These are phyloP conservation scores for Peromyscus leucopus DNA, from an alignment of 2,113 vertebrate genomes.

Conservation along the genomic window DNA sequence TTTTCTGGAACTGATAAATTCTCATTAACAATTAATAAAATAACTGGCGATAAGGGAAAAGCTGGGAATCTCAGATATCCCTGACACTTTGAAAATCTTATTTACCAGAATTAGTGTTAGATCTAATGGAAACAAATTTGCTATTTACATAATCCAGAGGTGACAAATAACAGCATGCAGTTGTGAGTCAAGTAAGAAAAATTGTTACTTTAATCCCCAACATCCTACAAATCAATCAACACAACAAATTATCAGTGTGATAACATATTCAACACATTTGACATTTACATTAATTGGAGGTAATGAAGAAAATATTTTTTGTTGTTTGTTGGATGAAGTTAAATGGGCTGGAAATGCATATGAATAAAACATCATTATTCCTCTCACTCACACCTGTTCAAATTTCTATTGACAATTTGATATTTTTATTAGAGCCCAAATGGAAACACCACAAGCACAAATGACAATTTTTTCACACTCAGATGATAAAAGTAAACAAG, in stretches of 20 bases:
- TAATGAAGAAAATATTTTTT: conserved; percentile 91
- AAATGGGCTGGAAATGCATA: conserved; percentile 88
- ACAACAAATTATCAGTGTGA: conserved; percentile 83
- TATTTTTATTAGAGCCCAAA: conserved; percentile 86
- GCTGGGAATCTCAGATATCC: conserved; percentile 41
- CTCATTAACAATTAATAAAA: conserved; percentile 58
- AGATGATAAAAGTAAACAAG: conserved; percentile 79
- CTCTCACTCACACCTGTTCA: conserved; percentile 87
- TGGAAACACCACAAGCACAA: conserved; percentile 76
- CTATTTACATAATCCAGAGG: conserved; percentile 76
- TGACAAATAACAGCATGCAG: conserved; percentile 66
- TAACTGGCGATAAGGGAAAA: not conserved
- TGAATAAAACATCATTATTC: conserved; percentile 89
- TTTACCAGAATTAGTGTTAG: conserved; percentile 70
- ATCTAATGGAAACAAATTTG: conserved; percentile 77
- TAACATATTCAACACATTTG: conserved; percentile 90
- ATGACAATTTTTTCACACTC: conserved; percentile 72
- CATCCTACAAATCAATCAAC: conserved; percentile 84
- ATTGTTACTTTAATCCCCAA: conserved; percentile 86
- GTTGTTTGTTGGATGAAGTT: conserved; percentile 87
- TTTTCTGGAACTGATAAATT: not conserved
- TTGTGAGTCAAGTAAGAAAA: conserved; percentile 78
- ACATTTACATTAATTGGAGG: conserved; percentile 91
- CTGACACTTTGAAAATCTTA: conserved; percentile 69
- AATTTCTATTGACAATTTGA: conserved; percentile 85